Evolutionary conservation across 2,113 vertebrate species (phyloP).

Genomic region (Candoia aspera): DNA sequence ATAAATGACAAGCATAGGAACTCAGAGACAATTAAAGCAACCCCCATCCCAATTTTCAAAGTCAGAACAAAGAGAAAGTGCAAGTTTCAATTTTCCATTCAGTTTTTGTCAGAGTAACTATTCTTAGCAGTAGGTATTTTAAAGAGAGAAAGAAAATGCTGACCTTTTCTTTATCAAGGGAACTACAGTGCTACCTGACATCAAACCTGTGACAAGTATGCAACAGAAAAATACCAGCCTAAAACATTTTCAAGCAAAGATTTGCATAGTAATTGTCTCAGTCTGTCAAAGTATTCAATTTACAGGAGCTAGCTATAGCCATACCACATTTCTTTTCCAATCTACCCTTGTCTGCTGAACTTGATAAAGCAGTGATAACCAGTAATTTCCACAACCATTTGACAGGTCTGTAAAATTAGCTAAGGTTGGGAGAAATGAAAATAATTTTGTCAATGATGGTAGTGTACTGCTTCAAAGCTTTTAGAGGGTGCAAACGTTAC

Average conservation of each 20-base stretch:
- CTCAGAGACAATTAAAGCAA: slow-evolving; percentile 31
- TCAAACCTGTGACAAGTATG: slow-evolving; percentile 54
- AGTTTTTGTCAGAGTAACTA: slow-evolving; percentile 31
- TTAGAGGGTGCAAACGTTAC: neutral
- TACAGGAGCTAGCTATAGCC: slow-evolving; percentile 65
- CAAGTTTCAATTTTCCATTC: slow-evolving; percentile 20
- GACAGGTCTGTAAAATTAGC: slow-evolving; percentile 68
- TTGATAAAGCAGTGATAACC: slow-evolving; percentile 71
- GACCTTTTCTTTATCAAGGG: slow-evolving; percentile 50
- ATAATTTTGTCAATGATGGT: slow-evolving; percentile 45
- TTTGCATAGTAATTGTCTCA: slow-evolving; percentile 76
- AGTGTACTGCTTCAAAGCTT: slow-evolving; percentile 35
- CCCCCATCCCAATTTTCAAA: slow-evolving; percentile 1
- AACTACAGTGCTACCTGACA: slow-evolving; percentile 62
- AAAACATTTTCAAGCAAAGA: slow-evolving; percentile 62
- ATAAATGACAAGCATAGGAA: neutral
- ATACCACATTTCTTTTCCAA: slow-evolving; percentile 64
- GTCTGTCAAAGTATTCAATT: slow-evolving; percentile 67
- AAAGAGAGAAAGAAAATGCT: slow-evolving; percentile 36
- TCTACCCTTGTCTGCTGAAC: slow-evolving; percentile 62
- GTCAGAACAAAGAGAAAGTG: slow-evolving; percentile 23
- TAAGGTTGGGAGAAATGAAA: slow-evolving; percentile 19
- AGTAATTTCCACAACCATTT: slow-evolving; percentile 68
- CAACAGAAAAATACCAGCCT: slow-evolving; percentile 44
- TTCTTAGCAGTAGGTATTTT: slow-evolving; percentile 36